These are phyloP conservation scores for Parazoanthus darwini DNA, from an alignment of 92 coral and sea anemone species.

Conservation along the genomic window DNA sequence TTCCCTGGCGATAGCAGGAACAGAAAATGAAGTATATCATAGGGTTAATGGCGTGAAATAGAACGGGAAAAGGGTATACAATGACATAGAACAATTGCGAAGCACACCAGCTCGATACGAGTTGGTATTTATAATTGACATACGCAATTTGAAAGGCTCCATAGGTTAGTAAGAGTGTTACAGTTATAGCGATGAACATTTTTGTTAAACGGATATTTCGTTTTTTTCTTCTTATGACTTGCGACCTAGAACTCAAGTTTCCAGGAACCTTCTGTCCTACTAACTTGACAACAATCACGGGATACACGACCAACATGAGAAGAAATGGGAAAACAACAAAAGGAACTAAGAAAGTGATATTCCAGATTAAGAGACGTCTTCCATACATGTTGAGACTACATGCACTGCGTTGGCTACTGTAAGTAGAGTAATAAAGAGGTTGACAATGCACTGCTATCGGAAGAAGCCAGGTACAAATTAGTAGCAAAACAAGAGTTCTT, in stretches of 20 bases:
- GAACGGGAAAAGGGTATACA: neutral
- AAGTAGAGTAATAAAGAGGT: neutral
- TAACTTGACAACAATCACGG: neutral
- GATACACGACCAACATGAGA: neutral
- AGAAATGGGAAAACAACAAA: neutral
- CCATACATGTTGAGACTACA: neutral
- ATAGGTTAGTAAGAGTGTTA: neutral
- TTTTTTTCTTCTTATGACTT: neutral
- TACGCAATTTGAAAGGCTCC: neutral
- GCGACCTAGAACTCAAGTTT: neutral
- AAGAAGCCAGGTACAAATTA: neutral
- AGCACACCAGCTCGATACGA: neutral
- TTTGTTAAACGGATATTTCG: conserved; percentile 4
- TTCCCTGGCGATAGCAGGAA: conserved; percentile 14
- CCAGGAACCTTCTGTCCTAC: neutral
- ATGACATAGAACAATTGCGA: neutral
- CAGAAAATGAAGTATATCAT: neutral
- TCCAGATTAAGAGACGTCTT: neutral
- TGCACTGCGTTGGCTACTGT: too few relatives aligned
- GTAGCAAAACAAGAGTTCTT: neutral
- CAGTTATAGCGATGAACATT: neutral
- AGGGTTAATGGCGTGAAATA: neutral
- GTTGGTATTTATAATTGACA: neutral
- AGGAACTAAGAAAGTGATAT: neutral
- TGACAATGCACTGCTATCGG: neutral